A percentile compares a stretch with the other conserved stretches of the same genome.
Evolutionary conservation across 1,140 invertebrate species (phyloP).

Genomic region (Anthonomus grandis): DNA sequence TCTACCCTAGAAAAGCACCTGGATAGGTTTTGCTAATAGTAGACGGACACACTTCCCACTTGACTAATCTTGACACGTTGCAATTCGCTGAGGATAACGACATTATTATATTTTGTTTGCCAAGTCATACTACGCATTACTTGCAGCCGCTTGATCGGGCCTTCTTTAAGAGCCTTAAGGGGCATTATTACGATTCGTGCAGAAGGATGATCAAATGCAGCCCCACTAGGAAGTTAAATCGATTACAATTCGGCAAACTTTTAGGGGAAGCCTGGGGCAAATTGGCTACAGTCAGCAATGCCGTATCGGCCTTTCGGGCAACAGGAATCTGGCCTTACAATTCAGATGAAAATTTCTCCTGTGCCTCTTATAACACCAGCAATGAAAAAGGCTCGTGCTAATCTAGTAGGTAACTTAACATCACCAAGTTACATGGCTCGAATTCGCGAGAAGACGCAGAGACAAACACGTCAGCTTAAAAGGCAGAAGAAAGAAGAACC

Average conservation of each 20-base stretch:
- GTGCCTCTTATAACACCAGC: too few relatives aligned
- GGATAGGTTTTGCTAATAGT: constrained; percentile 47
- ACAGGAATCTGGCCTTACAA: too few relatives aligned
- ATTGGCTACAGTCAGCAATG: too few relatives aligned
- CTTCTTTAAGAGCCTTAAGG: constrained; percentile 41
- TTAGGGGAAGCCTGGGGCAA: constrained; percentile 30
- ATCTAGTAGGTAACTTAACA: too few relatives aligned
- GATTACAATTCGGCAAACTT: constrained; percentile 28
- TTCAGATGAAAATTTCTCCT: too few relatives aligned
- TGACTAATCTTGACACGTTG: constrained; percentile 30
- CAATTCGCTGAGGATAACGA: constrained; percentile 35
- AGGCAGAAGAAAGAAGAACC: too few relatives aligned
- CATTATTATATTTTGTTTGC: constrained; percentile 37
- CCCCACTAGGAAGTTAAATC: constrained; percentile 24
- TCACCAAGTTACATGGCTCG: too few relatives aligned
- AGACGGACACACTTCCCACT: constrained; percentile 48
- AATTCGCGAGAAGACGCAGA: too few relatives aligned
- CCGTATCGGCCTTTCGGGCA: too few relatives aligned
- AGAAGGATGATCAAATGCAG: constrained; percentile 14
- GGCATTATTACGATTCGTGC: constrained; percentile 20
- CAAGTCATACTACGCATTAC: constrained; percentile 38
- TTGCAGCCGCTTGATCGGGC: constrained; percentile 38
- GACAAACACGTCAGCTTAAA: too few relatives aligned
- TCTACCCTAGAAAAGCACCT: constrained; percentile 41
- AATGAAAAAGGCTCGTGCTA: too few relatives aligned